phyloP scores from a whole-genome alignment of 2,888 invertebrate genomes.

The Cheilosia impressa region DNA sequence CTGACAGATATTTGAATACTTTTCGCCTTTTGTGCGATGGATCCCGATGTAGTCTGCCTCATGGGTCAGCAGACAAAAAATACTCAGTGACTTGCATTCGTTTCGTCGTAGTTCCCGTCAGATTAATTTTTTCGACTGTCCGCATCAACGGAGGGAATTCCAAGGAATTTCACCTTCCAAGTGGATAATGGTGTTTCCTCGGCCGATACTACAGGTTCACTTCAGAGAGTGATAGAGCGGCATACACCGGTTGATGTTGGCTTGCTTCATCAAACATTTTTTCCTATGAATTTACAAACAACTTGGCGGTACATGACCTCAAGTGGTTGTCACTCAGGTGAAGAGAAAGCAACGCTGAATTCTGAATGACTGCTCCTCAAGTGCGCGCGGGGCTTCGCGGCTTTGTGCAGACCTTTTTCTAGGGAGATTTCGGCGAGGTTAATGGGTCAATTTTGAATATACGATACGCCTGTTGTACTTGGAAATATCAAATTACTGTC shows the following conservation, averaged over 20 bases:
- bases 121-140: constrained; percentile 49
- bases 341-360: constrained; percentile 40
- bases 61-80: constrained; percentile 27
- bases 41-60: constrained; percentile 30
- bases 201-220: constrained; percentile 14
- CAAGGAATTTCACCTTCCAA: constrained; percentile 68
- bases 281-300: constrained; percentile 59
- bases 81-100: constrained; percentile 66
- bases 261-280: constrained; percentile 2
- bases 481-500: constrained; percentile 62
- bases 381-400: constrained; percentile 16
- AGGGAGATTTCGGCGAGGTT: neutral
- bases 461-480: constrained; percentile 16
- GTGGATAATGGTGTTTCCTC: constrained; percentile 69
- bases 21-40: constrained; percentile 65
- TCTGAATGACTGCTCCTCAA: constrained; percentile 45
- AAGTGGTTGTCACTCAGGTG: constrained; percentile 69
- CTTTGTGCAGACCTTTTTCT: neutral
- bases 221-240: neutral
- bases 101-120: constrained; percentile 36
- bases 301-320: constrained; percentile 49
- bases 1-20: constrained; percentile 74
- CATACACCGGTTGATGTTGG: neutral
- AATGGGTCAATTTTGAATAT: constrained; percentile 23
- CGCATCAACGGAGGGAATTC: constrained; percentile 27